Base-by-base conservation (phyloP, 2,113 vertebrate genomes). In the Rhipidura dahli region DNA sequence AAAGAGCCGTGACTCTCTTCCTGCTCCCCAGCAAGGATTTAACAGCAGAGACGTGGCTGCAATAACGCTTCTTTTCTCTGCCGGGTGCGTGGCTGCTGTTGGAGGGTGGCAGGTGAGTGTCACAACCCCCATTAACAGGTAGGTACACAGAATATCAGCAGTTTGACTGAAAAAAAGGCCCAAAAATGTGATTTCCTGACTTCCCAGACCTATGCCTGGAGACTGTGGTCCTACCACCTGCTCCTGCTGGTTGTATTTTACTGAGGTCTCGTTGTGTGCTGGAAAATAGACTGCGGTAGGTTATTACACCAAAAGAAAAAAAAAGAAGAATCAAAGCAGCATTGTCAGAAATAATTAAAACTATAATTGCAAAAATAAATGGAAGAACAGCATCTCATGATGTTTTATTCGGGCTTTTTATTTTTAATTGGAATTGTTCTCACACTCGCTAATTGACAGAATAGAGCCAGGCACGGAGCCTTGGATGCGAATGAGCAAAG, bases 341-440 rank as follows among this genome's bases (percentile, higher is more conserved):
- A 51, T 84, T 94, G 70, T 88, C 93, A 94, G 90, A 94, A 97
- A 97, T 93, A 94, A 96, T 96, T 96, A 94, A 92, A 95, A 69
- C 64, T 33, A 35, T 96, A 96, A 96, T 91, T 94, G 90, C 73
- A 56, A 91, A 97, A 96, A 79, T 89, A 95, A 95, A 96, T 84
- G 77, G 90, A 87, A 79, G 85, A 89, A 88, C 28, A 19, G 65
- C 73, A 78, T 82, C 83, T 95, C 64, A 1, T 30, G 75, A 76
- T 87, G 91, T 72, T 95, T 89, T 88, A 86, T 57, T 88, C 75
- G 8, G 39, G 60, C 59, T 83, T 92, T 79, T 86, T 83, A 21
- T 40, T 92, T 93, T 89, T 95, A 95, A 97, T 95, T 95, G 81
- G 93, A 70, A 88, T 92, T 78, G 83, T 92, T 95, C 94, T 92